Percentiles rank a stretch among this genome's conserved stretches.
Evolutionary conservation across 2,888 invertebrate genomes (phyloP).

Genomic region (Brachycybe producta): DNA sequence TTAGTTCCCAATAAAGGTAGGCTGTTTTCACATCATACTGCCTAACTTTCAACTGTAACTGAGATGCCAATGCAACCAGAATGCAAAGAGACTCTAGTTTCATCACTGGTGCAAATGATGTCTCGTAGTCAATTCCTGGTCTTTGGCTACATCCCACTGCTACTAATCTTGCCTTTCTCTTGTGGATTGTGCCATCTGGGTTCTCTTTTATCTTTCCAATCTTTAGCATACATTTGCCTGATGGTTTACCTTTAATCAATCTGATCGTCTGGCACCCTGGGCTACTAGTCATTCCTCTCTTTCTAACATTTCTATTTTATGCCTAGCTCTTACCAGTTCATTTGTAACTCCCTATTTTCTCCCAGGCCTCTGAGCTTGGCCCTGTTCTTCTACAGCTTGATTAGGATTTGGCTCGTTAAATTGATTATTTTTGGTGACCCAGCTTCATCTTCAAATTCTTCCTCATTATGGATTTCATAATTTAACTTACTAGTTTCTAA

Average conservation of each 20-base stretch:
- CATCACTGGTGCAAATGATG: slow-evolving; percentile 17
- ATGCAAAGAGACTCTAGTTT: slow-evolving; percentile 10
- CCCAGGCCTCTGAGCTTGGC: too few relatives aligned
- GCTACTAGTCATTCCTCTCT: too few relatives aligned
- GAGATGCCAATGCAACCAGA: slow-evolving; percentile 14
- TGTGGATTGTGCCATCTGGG: slow-evolving; percentile 16
- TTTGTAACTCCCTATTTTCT: slow-evolving; percentile 11
- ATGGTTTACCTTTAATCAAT: background rate
- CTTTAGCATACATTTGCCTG: too few relatives aligned
- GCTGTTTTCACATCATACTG: slow-evolving; percentile 18
- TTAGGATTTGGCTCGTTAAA: background rate
- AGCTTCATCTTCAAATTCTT: too few relatives aligned
- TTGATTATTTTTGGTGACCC: background rate
- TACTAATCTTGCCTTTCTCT: slow-evolving; percentile 19
- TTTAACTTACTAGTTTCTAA: too few relatives aligned
- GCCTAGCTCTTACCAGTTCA: slow-evolving; percentile 13
- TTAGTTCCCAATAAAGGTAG: slow-evolving; percentile 17
- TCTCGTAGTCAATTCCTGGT: slow-evolving; percentile 17
- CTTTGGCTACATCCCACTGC: slow-evolving; percentile 18
- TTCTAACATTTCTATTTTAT: too few relatives aligned
- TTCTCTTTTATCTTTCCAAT: slow-evolving; percentile 19
- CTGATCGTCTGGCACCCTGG: slow-evolving; percentile 13
- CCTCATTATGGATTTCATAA: too few relatives aligned
- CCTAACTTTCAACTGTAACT: slow-evolving; percentile 5
- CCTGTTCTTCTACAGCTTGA: background rate